A percentile compares a stretch with the other conserved stretches of the same genome.
phyloP scores from a whole-genome alignment of 2,113 vertebrate genomes.

The Ginglymostoma cirratum region DNA sequence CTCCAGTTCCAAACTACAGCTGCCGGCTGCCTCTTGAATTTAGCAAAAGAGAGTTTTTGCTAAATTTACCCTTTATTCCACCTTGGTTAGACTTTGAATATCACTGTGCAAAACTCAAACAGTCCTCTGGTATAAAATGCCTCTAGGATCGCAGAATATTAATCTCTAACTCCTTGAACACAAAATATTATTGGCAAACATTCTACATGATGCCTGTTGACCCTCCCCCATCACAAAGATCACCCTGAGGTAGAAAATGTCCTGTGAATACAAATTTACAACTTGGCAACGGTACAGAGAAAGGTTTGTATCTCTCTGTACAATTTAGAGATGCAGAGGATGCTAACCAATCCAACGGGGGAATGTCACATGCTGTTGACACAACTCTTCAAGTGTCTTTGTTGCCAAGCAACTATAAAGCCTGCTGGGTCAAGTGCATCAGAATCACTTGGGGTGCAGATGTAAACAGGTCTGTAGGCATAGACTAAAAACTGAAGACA shows the following conservation, averaged over 20 bases:
- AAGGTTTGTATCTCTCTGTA: background rate
- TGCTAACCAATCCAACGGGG: background rate
- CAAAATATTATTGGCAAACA: conserved; percentile 7
- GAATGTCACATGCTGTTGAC: conserved; percentile 34
- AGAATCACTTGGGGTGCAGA: conserved; percentile 28
- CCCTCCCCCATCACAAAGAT: background rate
- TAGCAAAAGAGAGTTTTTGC: background rate
- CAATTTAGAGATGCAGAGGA: conserved; percentile 19
- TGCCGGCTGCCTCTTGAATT: background rate
- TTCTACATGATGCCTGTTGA: background rate
- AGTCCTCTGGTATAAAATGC: background rate
- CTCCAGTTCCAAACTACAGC: background rate
- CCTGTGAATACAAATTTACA: background rate
- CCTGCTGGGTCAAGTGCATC: conserved; percentile 24
- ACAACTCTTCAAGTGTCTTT: conserved; percentile 26
- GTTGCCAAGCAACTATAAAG: conserved; percentile 28
- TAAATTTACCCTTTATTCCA: conserved; percentile 20
- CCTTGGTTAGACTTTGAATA: conserved; percentile 15
- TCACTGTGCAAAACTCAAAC: background rate
- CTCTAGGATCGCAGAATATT: background rate
- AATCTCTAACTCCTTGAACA: background rate
- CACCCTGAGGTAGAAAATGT: background rate
- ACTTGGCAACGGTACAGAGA: background rate
- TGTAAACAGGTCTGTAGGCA: conserved; percentile 24
- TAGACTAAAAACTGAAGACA: background rate